Percentiles rank a stretch among this genome's conserved stretches.
These are phyloP conservation scores for Drosophila meridiana DNA, from an alignment of 2,888 invertebrate genomes.

Conservation along the genomic window DNA sequence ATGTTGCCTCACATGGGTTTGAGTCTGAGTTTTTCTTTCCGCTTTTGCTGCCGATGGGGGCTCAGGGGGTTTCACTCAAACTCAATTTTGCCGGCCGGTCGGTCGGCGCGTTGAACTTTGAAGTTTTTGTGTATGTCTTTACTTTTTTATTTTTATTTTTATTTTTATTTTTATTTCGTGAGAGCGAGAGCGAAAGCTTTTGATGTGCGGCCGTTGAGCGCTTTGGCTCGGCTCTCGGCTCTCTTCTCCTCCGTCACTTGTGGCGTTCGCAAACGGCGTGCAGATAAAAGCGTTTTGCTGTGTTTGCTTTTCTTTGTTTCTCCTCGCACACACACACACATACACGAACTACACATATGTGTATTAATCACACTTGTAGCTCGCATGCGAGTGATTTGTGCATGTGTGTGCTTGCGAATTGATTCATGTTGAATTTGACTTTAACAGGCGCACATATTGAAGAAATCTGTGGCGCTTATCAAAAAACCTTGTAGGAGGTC, in stretches of 20 bases:
- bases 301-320: constrained; percentile 46
- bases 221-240: constrained; percentile 14
- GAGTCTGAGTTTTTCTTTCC: constrained; percentile 21
- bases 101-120: constrained; percentile 67
- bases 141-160: neutral
- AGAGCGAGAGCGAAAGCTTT: constrained; percentile 59
- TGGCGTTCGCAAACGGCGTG: constrained; percentile 40
- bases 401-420: constrained; percentile 35
- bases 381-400: constrained; percentile 10
- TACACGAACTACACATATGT: constrained; percentile 4
- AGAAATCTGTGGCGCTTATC: constrained; percentile 11
- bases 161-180: constrained; percentile 9
- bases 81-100: constrained; percentile 38
- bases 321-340: constrained; percentile 2
- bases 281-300: constrained; percentile 46
- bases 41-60: neutral
- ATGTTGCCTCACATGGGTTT: constrained; percentile 48
- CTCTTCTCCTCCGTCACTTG: constrained; percentile 46
- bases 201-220: constrained; percentile 44
- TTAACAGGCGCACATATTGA: constrained; percentile 65
- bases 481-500: constrained; percentile 49
- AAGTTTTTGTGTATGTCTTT: constrained; percentile 41
- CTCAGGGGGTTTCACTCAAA: constrained; percentile 36
- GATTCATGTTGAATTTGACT: constrained; percentile 53
- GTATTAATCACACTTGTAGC: constrained; percentile 50